These are phyloP conservation scores for Perodicticus potto DNA, from an alignment of 2,797 vertebrate genomes.

Conservation along the genomic window DNA sequence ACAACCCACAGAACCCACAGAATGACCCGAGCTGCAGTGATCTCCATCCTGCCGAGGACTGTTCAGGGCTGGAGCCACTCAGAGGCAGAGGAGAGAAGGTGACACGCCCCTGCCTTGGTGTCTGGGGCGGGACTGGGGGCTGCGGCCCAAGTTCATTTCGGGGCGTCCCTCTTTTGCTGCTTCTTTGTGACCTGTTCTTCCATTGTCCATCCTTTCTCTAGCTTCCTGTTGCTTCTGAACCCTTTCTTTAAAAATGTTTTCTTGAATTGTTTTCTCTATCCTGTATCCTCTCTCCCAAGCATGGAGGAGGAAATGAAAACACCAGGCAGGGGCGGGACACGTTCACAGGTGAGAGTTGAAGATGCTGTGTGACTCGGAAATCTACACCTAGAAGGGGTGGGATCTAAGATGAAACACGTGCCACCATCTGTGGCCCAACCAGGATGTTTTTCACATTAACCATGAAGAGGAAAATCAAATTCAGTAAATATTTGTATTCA, in stretches of 20 bases:
- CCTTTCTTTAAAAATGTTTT: background rate
- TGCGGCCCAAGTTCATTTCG: background rate
- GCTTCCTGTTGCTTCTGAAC: background rate
- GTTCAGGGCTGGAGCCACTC: fast-evolving
- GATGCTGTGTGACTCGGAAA: background rate
- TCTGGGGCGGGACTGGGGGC: no score
- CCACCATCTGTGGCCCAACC: background rate
- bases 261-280: background rate
- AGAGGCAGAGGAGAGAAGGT: background rate
- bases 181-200: background rate
- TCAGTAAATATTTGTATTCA: background rate
- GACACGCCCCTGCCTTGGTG: fast-evolving
- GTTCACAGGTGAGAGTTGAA: background rate
- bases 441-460: background rate
- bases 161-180: background rate
- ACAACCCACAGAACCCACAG: background rate
- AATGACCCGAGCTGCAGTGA: background rate
- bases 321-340: fast-evolving
- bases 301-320: background rate
- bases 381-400: background rate
- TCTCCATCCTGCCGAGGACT: background rate
- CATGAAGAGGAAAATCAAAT: background rate
- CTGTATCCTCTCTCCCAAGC: background rate
- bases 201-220: background rate
- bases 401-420: background rate